phyloP scores from a whole-genome alignment of 2,888 invertebrate genomes.

The Polyommatus icarus region DNA sequence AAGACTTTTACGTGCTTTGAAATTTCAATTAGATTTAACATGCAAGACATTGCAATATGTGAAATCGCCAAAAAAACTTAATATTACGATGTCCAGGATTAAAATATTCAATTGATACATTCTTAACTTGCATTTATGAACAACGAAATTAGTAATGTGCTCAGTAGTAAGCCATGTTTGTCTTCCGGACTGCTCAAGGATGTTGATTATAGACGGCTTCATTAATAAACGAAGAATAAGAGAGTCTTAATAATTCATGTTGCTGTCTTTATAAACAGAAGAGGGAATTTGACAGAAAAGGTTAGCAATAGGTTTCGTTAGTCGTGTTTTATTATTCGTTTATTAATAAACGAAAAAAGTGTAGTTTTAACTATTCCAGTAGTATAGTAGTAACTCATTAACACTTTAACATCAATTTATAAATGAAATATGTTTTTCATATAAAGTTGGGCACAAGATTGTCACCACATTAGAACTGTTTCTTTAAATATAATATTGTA shows the following conservation, averaged over 20 bases:
- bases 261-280: not conserved
- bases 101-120: slow-evolving; percentile 27
- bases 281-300: not conserved
- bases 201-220: not conserved
- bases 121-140: slow-evolving; percentile 35
- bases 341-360: not conserved
- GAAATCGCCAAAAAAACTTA: not conserved
- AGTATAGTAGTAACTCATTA: not conserved
- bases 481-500: not conserved
- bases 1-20: not conserved
- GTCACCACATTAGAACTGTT: not conserved
- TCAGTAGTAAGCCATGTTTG: not conserved
- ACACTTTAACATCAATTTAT: not conserved
- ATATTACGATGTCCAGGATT: not conserved
- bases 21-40: not conserved
- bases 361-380: not conserved
- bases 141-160: slow-evolving; percentile 36
- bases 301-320: not conserved
- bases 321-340: not conserved
- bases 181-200: slow-evolving; percentile 24
- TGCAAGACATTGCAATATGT: not conserved
- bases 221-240: not conserved
- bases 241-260: not conserved
- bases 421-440: not conserved
- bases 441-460: not conserved